Evolutionary conservation across 2,113 vertebrate genomes (phyloP), one percentile per base, ranked within the genome.

Genomic region (Gallinago jamesoni): DNA sequence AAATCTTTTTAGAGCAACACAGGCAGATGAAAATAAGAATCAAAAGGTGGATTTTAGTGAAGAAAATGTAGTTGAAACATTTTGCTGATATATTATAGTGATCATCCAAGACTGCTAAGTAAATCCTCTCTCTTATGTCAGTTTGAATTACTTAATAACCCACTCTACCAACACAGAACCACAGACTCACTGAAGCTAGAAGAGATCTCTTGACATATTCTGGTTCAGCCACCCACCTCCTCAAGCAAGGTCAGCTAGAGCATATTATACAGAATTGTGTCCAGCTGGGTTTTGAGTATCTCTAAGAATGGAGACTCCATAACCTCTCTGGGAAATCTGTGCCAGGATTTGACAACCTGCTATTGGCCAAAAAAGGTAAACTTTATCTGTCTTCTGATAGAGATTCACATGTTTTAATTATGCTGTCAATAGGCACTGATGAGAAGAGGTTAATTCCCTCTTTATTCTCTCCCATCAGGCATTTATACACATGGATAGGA

Each of bases 191-290:
- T 79, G 16, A 62, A 6, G 2, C 4, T 39, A 20, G 33, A 79
- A 45, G 13, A 50, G 6, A 56, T 4, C 2, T 78, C 41, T 27
- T 43, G 27, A 62, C 9, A n/a, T 59, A n/a, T 53, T 72, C 13
- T 33, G 50, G 5, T n/a, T 9, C 39, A 50, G 2, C 14, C 1
- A 3, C 28, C 2, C 12, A 8, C 8, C 9, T 56, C 9, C 24
- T 55, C 12, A 67, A 43, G n/a, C 4, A 76, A 9, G 7, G 12
- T 55, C 43, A 66, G n/a, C 12, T 59, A 43, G 1, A 33, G 1
- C 5, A 48, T 5, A 2, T 24, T 70, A 33, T 30, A 6, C 16
- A 30, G 16, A 31, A 67, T 31, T 1, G 2, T 12, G 3, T 76
- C 18, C 18, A 60, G 1, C 17, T 18, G 9, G 3, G 3, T 35